Percentiles rank a stretch among this genome's conserved stretches.
Evolutionary conservation across 2,888 invertebrate genomes (phyloP).

Genomic region (Oscheius sp.): DNA sequence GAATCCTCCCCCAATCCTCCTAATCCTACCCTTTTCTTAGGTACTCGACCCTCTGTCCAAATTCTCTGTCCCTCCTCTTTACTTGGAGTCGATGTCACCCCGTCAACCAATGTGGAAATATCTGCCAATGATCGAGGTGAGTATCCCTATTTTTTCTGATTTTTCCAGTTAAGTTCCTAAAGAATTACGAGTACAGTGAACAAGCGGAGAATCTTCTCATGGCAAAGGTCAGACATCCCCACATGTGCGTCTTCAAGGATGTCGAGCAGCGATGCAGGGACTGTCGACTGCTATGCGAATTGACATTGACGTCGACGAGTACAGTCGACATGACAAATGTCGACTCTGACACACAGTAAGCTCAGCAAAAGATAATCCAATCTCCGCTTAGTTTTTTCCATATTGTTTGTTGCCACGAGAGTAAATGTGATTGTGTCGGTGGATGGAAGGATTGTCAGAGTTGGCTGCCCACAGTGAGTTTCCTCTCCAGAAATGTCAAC

Average conservation of each 20-base stretch:
- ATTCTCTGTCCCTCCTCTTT: too few species aligned
- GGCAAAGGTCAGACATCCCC: background rate
- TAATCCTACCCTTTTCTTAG: too few species aligned
- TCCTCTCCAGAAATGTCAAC: background rate
- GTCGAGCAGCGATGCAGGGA: background rate
- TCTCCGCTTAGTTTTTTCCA: background rate
- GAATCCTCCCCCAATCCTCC: too few species aligned
- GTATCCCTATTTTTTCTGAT: too few species aligned
- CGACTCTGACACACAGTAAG: background rate
- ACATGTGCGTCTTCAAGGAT: background rate
- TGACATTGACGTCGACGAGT: background rate
- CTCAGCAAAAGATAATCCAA: background rate
- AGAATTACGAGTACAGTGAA: too few species aligned
- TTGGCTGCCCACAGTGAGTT: background rate
- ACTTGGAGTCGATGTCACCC: too few species aligned
- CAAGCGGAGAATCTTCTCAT: too few species aligned
- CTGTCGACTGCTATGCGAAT: background rate
- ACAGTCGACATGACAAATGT: background rate
- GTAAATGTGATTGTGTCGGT: background rate
- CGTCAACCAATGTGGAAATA: too few species aligned
- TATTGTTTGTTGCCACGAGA: background rate
- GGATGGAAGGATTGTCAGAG: background rate
- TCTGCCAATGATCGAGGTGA: too few species aligned
- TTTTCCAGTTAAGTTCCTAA: too few species aligned
- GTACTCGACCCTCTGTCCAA: too few species aligned